Evolutionary conservation across 1,140 invertebrate genomes (phyloP).

Genomic region (Cepaea nemoralis): DNA sequence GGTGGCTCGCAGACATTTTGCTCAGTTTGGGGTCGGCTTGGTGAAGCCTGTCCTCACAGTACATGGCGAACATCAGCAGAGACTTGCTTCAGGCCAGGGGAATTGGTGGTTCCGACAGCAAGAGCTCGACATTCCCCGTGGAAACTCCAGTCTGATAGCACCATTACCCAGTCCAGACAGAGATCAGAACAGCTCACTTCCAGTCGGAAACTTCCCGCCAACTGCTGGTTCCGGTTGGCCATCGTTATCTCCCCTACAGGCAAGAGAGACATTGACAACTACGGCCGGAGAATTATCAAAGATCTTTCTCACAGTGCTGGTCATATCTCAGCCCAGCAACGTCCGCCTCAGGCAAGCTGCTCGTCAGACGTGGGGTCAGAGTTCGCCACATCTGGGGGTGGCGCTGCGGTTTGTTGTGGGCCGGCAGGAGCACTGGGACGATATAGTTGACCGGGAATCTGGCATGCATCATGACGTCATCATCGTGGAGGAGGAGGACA

Average conservation of each 20-base stretch:
- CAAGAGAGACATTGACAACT: not conserved
- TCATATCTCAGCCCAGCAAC: slow-evolving; percentile 38
- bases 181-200: not conserved
- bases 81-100: not conserved
- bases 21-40: not conserved
- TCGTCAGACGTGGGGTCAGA: slow-evolving; percentile 49
- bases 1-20: slow-evolving; percentile 3
- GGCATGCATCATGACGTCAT: slow-evolving; percentile 80
- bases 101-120: not conserved
- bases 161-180: not conserved
- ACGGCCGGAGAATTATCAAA: not conserved
- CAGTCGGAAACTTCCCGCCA: not conserved
- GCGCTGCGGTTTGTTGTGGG: slow-evolving; percentile 42
- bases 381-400: not conserved
- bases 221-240: not conserved
- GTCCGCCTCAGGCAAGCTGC: slow-evolving; percentile 41
- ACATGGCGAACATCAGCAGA: not conserved
- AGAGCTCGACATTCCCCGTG: not conserved
- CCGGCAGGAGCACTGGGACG: slow-evolving; percentile 43
- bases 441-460: slow-evolving; percentile 76
- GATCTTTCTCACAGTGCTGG: slow-evolving; percentile 25
- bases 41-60: not conserved
- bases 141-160: not conserved
- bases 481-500: slow-evolving; percentile 84
- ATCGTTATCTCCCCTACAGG: not conserved